These are phyloP conservation scores for Suillia variegata DNA, from an alignment of 2,888 invertebrate genomes.

Conservation along the genomic window DNA sequence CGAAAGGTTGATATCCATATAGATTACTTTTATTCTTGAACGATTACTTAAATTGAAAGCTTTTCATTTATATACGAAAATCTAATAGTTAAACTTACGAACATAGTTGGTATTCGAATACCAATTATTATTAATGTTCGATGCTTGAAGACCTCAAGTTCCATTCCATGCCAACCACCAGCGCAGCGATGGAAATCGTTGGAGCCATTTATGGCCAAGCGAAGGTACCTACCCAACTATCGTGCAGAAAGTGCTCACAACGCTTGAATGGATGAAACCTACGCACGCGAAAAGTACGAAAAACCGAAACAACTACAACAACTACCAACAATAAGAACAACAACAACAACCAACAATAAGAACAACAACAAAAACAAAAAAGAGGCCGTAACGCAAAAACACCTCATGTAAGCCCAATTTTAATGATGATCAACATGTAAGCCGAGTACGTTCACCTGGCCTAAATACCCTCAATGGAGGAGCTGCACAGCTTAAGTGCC, in stretches of 20 bases:
- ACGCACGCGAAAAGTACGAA: slow-evolving; percentile 8
- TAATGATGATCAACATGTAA: slow-evolving; percentile 5
- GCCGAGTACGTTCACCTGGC: slow-evolving; percentile 13
- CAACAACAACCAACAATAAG: not conserved
- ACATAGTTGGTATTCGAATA: too few species aligned
- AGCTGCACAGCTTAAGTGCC: not conserved
- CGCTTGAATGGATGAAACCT: slow-evolving; percentile 9
- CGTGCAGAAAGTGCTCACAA: slow-evolving; percentile 1
- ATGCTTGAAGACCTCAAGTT: too few species aligned
- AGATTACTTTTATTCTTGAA: too few species aligned
- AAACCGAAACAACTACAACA: not conserved
- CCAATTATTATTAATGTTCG: too few species aligned
- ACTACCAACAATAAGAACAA: not conserved
- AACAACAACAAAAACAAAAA: not conserved
- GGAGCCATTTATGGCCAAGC: slow-evolving; percentile 34
- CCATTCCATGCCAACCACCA: too few species aligned
- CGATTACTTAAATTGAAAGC: too few species aligned
- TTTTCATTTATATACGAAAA: too few species aligned
- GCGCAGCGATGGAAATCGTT: slow-evolving; percentile 18
- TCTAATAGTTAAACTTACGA: too few species aligned
- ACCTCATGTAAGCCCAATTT: slow-evolving; percentile 10
- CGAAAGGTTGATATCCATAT: too few species aligned
- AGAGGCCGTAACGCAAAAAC: not conserved
- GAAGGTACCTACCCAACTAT: not conserved
- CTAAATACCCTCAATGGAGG: not conserved